A percentile compares a stretch with the other conserved stretches of the same genome.
Conservation (phyloP, 1,140 invertebrate species). For the Brachionus asplanchnoidis region DNA sequence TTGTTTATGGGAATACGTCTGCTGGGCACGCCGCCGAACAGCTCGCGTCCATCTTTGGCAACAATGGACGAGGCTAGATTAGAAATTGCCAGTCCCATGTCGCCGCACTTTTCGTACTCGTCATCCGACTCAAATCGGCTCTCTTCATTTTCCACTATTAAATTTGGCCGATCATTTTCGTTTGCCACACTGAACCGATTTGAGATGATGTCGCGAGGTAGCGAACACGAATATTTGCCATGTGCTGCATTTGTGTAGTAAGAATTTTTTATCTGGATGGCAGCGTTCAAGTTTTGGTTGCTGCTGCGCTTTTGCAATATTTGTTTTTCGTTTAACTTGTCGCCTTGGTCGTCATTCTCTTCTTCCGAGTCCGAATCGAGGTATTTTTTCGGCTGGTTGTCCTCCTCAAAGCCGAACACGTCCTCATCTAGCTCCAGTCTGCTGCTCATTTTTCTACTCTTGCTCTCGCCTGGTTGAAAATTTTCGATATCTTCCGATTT, state of each 20-base stretch:
- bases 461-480: background rate
- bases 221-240: background rate
- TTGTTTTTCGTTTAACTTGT: background rate
- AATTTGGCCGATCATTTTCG: background rate
- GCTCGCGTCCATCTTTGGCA: conserved; percentile 34
- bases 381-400: background rate
- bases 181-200: background rate
- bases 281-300: background rate
- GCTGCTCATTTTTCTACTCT: background rate
- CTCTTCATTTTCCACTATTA: background rate
- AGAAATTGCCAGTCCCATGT: background rate
- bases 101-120: conserved; percentile 6
- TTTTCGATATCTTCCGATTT: background rate
- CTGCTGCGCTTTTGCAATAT: background rate
- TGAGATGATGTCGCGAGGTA: background rate
- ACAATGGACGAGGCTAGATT: conserved; percentile 13
- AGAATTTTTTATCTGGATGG: background rate
- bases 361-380: background rate
- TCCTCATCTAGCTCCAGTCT: background rate
- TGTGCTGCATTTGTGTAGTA: background rate
- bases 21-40: conserved; percentile 23
- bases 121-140: background rate
- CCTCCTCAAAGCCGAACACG: background rate
- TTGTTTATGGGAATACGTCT: conserved; percentile 33
- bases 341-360: background rate